Base-by-base conservation (phyloP, 2,113 vertebrate species). In the Myotis yumanensis region DNA sequence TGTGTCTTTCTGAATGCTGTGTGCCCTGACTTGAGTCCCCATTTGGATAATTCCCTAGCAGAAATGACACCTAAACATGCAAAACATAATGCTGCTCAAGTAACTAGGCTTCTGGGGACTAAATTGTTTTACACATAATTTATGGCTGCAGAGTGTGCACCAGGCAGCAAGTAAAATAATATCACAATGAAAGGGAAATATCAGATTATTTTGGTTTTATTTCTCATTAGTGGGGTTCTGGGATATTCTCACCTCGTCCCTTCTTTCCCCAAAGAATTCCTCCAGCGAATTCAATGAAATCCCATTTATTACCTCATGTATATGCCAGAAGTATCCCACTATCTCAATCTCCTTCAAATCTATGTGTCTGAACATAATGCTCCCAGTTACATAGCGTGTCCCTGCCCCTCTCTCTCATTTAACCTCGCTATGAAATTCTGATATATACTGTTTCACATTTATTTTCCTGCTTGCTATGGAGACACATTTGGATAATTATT, bases 351-450 rank as follows among this genome's bases (percentile, higher is more conserved):
- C 7, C 28, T 77, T 22, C 32, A 69, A 17, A 8, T 40, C n/a
- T 11, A 0, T 7, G 14, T 17, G 1, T 5, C 22, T 22, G 14
- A 62, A 20, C 3, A 5, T 6, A 32, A 25, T 10, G 7, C 7
- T 32, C 25, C 22, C 11, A 20, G 46, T 20, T 40, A 0, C 4
- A 0, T 0, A 23, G 4, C 2, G 0, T 0, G 23, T 3, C 3
- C 2, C 32, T 8, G 11, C 0, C 20, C 10, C 51, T 35, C 20
- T 23, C 22, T 51, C 23, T 84, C n/a, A n/a, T 20, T 35, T n/a
- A 51, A 9, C 10, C 51, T 7, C 6, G 3, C 7, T n/a, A 18
- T 62, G 54, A n/a, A 48, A 83, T 73, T 76, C 37, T 15, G 40
- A 68, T 30, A 0, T 15, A 2, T 0, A 0, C 15, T 18, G 2